Conservation (phyloP, 2,113 vertebrate genomes). For the Plecturocebus donacophilus region DNA sequence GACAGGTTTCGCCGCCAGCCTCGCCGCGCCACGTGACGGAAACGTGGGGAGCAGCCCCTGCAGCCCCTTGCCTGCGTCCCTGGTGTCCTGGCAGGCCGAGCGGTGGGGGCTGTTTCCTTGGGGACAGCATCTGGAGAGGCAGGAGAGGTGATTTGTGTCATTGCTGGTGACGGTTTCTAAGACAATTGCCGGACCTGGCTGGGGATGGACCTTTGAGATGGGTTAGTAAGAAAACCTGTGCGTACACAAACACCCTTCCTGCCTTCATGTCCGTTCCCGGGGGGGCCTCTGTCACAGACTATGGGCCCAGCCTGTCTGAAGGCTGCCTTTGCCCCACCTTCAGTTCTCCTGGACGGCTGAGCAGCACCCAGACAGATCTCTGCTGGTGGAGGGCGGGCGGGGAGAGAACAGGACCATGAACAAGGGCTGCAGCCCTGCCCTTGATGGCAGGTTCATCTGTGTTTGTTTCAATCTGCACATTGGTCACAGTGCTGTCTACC, state of each 20-base stretch:
- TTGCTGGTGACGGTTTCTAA: rapidly evolving
- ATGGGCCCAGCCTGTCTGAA: not conserved
- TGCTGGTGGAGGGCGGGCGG: rapidly evolving
- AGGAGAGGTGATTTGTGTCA: not conserved
- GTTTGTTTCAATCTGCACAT: not conserved
- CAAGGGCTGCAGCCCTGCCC: rapidly evolving
- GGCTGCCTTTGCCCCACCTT: not conserved
- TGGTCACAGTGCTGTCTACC: rapidly evolving
- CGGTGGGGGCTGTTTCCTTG: not conserved
- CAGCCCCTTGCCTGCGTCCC: not conserved
- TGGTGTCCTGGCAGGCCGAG: rapidly evolving
- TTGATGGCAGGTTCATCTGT: rapidly evolving
- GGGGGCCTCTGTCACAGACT: rapidly evolving
- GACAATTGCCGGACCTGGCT: too few species aligned
- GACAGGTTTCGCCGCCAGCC: not conserved
- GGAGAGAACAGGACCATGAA: rapidly evolving
- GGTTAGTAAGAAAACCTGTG: not conserved
- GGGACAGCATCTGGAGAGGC: not conserved
- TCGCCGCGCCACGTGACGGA: not conserved
- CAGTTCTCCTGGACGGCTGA: not conserved
- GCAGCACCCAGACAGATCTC: rapidly evolving
- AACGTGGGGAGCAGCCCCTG: not conserved
- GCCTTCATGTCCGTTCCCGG: not conserved
- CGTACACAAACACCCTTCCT: rapidly evolving
- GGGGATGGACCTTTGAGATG: not conserved